These are phyloP conservation scores for Tridacna gigas DNA, from an alignment of 2,888 invertebrate genomes.

Conservation along the genomic window DNA sequence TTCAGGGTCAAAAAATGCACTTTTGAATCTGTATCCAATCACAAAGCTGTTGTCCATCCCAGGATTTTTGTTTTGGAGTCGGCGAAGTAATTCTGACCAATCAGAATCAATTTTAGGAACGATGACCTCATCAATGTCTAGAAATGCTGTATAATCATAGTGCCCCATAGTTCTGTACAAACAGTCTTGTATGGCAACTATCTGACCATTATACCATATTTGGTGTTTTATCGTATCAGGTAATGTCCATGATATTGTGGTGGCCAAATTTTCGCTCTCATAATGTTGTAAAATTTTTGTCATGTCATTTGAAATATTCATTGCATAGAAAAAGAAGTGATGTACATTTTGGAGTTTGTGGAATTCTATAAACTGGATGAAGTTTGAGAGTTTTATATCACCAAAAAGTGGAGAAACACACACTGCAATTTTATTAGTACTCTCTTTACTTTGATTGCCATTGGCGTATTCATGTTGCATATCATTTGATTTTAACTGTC, in stretches of 20 bases:
- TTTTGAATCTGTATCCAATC: constrained; percentile 76
- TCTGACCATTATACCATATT: constrained; percentile 84
- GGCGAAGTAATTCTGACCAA: constrained; percentile 68
- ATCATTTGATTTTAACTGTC: not conserved
- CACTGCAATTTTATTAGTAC: constrained; percentile 49
- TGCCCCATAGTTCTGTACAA: constrained; percentile 80
- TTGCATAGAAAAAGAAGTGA: constrained; percentile 79
- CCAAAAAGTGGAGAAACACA: constrained; percentile 83
- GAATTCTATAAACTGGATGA: constrained; percentile 83
- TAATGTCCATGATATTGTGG: constrained; percentile 77
- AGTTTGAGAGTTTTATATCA: constrained; percentile 73
- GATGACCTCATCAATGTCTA: constrained; percentile 83
- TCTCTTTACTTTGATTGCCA: not conserved
- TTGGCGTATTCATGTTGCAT: not conserved
- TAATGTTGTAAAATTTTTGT: constrained; percentile 75
- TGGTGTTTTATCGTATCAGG: constrained; percentile 66
- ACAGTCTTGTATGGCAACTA: constrained; percentile 83
- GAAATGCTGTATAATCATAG: constrained; percentile 78
- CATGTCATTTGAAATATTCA: constrained; percentile 70
- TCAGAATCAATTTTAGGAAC: constrained; percentile 72
- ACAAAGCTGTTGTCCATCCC: constrained; percentile 11
- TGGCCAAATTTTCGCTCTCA: constrained; percentile 66
- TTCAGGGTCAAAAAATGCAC: constrained; percentile 77
- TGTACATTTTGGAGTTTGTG: constrained; percentile 77
- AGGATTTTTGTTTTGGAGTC: constrained; percentile 38